Evolutionary conservation across 2,113 vertebrate genomes (phyloP).

Genomic region (Anthoscopus minutus): DNA sequence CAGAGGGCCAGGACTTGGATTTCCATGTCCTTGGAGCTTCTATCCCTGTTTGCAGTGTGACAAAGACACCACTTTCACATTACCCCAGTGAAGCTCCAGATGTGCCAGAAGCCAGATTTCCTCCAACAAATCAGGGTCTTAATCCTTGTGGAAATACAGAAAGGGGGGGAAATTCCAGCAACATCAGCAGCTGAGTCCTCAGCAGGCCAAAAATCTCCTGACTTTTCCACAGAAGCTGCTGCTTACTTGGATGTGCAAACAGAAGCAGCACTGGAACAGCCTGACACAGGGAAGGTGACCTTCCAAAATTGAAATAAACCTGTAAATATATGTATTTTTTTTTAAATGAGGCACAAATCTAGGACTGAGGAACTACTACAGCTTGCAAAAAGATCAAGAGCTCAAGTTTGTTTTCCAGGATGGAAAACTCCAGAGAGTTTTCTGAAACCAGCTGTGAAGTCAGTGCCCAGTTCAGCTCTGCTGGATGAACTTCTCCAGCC

Average conservation of each 20-base stretch:
- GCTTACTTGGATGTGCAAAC: background rate
- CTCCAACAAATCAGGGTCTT: background rate
- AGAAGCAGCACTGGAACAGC: background rate
- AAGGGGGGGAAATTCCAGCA: background rate
- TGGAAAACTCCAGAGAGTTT: background rate
- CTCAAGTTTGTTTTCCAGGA: background rate
- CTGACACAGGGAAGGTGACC: background rate
- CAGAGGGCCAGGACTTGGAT: rapidly evolving
- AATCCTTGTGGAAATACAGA: background rate
- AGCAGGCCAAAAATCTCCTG: background rate
- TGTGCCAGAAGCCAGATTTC: background rate
- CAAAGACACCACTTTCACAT: no score
- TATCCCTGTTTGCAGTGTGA: background rate
- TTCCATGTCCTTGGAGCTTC: background rate
- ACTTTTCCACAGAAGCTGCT: background rate
- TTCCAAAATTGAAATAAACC: background rate
- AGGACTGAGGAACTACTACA: background rate
- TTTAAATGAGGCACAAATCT: background rate
- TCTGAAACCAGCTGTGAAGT: background rate
- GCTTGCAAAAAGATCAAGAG: background rate
- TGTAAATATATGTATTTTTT: background rate
- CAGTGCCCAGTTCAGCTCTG: background rate
- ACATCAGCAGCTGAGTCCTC: background rate
- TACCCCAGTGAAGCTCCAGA: background rate
- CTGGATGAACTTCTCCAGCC: background rate